Evolutionary conservation across 2,113 vertebrate species (phyloP), one percentile per base, ranked within the genome.

Genomic region (Amblyopsis rosae): DNA sequence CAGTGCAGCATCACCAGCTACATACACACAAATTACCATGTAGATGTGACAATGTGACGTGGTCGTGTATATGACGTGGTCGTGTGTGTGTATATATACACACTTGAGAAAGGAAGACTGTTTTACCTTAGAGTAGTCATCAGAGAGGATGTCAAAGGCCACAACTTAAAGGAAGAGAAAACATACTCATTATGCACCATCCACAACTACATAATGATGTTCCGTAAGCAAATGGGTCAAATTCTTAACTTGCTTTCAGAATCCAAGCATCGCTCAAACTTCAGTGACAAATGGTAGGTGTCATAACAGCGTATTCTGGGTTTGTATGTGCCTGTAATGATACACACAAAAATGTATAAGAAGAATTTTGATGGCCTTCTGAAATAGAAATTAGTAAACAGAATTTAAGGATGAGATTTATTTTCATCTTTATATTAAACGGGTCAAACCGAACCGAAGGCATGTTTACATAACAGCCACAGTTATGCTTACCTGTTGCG

Each of bases 71-170:
- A 19, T 19, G 19, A 19, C 1, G 1, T 19, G 19, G 19, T 19
- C 19, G 19, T 26, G 19, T 2, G 19, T 16, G 26, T 16, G 9
- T 17, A 6, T 56, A 26, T 9, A 17, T 16, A 59, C 57, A 59
- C 11, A 35, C 32, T 26, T 26, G 41, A 15, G 45, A 60, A 9
- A 9, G 59, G 32, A 56, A 17, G n/a, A 56, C 13, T 16, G 0
- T 49, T 90, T 74, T 93, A 99, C 98, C 96, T 99, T 99, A 6
- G 98, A 99, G 86, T 99, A 99, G 88, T 99, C 98, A 65, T 99
- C 98, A 56, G 98, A 99, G 85, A 99, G 90, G 85, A 96, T 94
- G 77, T 99, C 96, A 86, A 99, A 98, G 1, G 95, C 92, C 87
- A 98, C 92, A 84, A 99, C 97, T 99, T 81, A 45, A 89, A 82